Evolutionary conservation across 2,113 vertebrate genomes (phyloP).

Genomic region (Hemicordylus capensis): DNA sequence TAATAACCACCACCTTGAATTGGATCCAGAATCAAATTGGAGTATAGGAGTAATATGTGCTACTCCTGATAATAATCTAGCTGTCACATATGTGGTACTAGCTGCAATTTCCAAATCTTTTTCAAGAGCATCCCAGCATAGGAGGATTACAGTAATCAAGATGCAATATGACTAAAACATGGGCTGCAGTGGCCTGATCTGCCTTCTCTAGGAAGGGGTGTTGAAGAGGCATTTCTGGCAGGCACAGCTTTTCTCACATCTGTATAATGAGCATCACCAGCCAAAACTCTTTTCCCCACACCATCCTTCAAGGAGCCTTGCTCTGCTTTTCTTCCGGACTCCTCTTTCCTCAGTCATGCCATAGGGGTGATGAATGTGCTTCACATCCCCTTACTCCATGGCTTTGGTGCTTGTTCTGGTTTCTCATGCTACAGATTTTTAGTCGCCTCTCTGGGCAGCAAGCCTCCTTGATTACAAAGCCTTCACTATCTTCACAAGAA

Average conservation of each 20-base stretch:
- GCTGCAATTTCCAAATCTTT: too few species aligned
- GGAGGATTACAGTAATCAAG: too few species aligned
- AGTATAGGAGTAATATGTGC: too few species aligned
- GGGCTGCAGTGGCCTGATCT: too few species aligned
- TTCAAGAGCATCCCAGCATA: too few species aligned
- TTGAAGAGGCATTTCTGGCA: background rate
- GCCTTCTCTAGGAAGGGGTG: too few species aligned
- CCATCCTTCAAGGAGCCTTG: background rate
- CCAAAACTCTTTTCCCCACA: too few species aligned
- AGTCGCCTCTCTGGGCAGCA: conserved; percentile 15
- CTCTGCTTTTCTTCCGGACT: conserved; percentile 28
- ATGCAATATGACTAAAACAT: too few species aligned
- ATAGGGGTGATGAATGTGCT: background rate
- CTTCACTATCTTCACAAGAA: conserved; percentile 54
- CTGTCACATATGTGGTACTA: too few species aligned
- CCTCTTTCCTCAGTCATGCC: background rate
- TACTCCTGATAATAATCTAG: too few species aligned
- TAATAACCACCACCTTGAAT: too few species aligned
- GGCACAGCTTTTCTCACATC: background rate
- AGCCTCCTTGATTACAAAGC: conserved; percentile 40
- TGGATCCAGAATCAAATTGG: too few species aligned
- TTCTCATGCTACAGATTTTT: conserved; percentile 23
- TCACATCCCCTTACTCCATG: background rate
- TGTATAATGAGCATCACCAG: background rate
- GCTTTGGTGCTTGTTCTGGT: background rate